Evolutionary conservation across 2,888 invertebrate genomes (phyloP), one percentile per base, ranked within the genome.

Genomic region (Gasteruption jaculator): DNA sequence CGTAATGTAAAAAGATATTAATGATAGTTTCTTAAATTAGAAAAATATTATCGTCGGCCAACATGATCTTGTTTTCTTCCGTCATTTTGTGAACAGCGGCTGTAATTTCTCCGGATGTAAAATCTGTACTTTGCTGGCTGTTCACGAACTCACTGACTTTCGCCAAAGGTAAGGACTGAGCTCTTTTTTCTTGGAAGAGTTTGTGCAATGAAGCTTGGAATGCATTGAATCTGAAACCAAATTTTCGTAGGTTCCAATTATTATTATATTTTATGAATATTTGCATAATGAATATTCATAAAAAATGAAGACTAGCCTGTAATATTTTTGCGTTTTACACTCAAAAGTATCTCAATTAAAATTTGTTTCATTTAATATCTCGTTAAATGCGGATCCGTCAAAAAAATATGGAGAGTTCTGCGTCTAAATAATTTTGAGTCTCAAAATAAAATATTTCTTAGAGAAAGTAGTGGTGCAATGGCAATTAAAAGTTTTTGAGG

Each of bases 51-150:
- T 82, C 85, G 62, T 91, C 91, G 0, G 89, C 82, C 56, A 90
- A 75, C 94, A 96, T 94, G 45, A 95, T 81, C 67, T 91, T 90
- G 74, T 94, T 95, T 51, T 87, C 91, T 24, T 85, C 84, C 3
- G 86, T 85, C 93, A 96, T 92, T 46, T 77, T 76, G 8, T 80
- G 75, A 8, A 96, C 74, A 2, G 93, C 94, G 0, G 86, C 83
- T 29, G 76, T 72, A 5, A 94, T 75, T 74, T 96, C 95, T 1
- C 71, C 77, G 2, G 75, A 63, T 0, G 76, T 74, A 66, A 86
- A 91, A 37, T 78, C 74, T 43, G 76, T 73, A 0, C 73, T 61
- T 54, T 77, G 78, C 50, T 82, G 76, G 26, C 77, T 73, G 65
- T 84, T 83, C 19, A 92, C 72, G 62, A 78, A 78, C 7, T 79